These are phyloP conservation scores for Pseudomugil tenellus DNA, from an alignment of 2,797 vertebrate species.

Conservation along the genomic window DNA sequence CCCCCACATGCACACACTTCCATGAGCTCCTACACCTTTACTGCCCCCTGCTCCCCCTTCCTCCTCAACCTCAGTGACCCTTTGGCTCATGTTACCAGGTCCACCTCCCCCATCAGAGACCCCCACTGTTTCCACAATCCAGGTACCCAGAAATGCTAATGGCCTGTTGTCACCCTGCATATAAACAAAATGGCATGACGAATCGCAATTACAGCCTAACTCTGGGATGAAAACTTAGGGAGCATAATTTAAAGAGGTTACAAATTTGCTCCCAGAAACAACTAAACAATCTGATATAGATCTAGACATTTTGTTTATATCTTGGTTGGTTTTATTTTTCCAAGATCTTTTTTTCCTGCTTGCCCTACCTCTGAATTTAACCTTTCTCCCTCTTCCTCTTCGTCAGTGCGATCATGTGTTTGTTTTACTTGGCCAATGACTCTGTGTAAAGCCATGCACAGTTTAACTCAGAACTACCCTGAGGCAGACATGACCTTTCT, in stretches of 20 bases:
- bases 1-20: slow-evolving; percentile 59
- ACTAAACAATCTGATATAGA: slow-evolving; percentile 43
- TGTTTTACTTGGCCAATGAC: slow-evolving; percentile 85
- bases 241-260: slow-evolving; percentile 19
- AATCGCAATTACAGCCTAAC: slow-evolving; percentile 60
- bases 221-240: slow-evolving; percentile 39
- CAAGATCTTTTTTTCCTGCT: slow-evolving; percentile 56
- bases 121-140: slow-evolving; percentile 70
- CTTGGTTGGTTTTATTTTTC: slow-evolving; percentile 57
- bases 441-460: slow-evolving; percentile 77
- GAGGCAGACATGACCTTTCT: slow-evolving; percentile 80
- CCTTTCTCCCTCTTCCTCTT: slow-evolving; percentile 49
- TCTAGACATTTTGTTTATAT: slow-evolving; percentile 59
- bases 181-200: slow-evolving; percentile 74
- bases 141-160: slow-evolving; percentile 71
- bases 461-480: slow-evolving; percentile 80
- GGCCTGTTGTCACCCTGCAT: slow-evolving; percentile 69
- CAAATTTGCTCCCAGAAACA: slow-evolving; percentile 26
- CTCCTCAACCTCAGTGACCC: slow-evolving; percentile 62
- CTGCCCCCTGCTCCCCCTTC: slow-evolving; percentile 42
- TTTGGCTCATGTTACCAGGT: slow-evolving; percentile 68
- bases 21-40: slow-evolving; percentile 72
- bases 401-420: slow-evolving; percentile 79
- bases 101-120: slow-evolving; percentile 70
- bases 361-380: slow-evolving; percentile 66